phyloP scores from a whole-genome alignment of 2,797 vertebrate species.

The Chaunax sp. region DNA sequence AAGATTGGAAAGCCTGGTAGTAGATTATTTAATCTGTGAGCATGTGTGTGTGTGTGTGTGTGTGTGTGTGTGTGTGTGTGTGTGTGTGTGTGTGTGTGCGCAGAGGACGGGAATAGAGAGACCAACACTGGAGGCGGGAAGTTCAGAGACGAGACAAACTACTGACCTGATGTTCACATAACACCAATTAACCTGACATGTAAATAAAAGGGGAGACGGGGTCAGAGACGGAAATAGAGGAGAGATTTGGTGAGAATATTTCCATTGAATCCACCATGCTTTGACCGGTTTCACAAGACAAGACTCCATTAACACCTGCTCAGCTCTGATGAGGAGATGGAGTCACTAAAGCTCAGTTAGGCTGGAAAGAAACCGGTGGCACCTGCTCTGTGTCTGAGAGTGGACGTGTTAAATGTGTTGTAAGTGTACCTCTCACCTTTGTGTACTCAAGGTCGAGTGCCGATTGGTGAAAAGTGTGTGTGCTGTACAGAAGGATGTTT shows the following conservation, averaged over 20 bases:
- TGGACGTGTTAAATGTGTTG: neutral
- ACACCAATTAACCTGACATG: neutral
- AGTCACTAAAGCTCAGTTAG: neutral
- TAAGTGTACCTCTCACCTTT: slow-evolving; percentile 1
- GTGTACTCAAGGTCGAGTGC: slow-evolving; percentile 4
- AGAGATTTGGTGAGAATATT: neutral
- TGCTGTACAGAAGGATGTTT: no score
- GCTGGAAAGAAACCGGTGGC: slow-evolving; percentile 21
- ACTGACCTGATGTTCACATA: neutral
- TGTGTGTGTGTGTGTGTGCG: no score
- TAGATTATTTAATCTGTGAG: no score
- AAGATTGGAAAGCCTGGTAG: no score
- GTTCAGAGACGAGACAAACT: no score
- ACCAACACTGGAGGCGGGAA: no score
- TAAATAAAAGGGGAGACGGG: neutral
- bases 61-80: no score
- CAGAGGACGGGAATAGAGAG: no score
- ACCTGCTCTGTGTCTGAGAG: neutral
- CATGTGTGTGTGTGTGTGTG: no score
- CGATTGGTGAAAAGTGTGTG: neutral
- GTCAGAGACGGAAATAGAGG: neutral
- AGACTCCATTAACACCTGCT: slow-evolving; percentile 21
- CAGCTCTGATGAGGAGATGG: neutral
- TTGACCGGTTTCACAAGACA: slow-evolving; percentile 6
- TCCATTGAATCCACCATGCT: neutral